Conservation (phyloP, 2,888 invertebrate genomes). For the Leptinotarsa juncta region DNA sequence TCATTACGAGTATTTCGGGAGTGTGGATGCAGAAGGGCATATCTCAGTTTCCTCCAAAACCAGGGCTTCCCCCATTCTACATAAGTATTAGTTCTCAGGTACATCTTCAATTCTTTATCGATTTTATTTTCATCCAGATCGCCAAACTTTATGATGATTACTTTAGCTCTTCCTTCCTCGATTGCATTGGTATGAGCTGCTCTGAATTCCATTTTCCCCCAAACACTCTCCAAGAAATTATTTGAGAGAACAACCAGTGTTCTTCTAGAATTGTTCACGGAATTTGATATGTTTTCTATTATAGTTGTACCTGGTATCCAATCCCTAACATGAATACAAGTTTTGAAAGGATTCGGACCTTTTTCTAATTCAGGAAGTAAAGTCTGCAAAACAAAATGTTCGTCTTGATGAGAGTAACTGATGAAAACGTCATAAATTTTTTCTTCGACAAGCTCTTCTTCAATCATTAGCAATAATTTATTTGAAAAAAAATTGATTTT, state of each 20-base stretch:
- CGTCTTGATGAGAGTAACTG: conserved; percentile 83
- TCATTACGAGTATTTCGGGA: background rate
- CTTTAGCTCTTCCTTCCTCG: conserved; percentile 74
- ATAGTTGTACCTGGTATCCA: conserved; percentile 82
- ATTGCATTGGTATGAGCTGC: conserved; percentile 78
- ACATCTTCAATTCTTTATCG: conserved; percentile 77
- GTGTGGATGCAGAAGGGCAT: conserved; percentile 74
- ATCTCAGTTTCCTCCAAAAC: conserved; percentile 84
- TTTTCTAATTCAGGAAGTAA: conserved; percentile 76
- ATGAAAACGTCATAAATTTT: conserved; percentile 82
- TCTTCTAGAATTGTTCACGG: conserved; percentile 77
- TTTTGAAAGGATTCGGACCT: conserved; percentile 72
- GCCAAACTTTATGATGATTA: conserved; percentile 79
- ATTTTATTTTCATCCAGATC: conserved; percentile 73
- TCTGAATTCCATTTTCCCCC: conserved; percentile 83
- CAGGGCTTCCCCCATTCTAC: conserved; percentile 84
- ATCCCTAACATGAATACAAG: conserved; percentile 81
- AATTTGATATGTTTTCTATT: conserved; percentile 76
- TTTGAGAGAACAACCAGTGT: conserved; percentile 78
- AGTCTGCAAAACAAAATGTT: conserved; percentile 74
- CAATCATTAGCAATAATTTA: conserved; percentile 73
- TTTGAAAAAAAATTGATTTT: conserved; percentile 77
- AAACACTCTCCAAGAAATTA: conserved; percentile 79
- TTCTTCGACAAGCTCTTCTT: conserved; percentile 77
- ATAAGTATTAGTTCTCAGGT: conserved; percentile 82